Base-by-base conservation (phyloP, 2,888 invertebrate genomes). In the Athalia cordata region DNA sequence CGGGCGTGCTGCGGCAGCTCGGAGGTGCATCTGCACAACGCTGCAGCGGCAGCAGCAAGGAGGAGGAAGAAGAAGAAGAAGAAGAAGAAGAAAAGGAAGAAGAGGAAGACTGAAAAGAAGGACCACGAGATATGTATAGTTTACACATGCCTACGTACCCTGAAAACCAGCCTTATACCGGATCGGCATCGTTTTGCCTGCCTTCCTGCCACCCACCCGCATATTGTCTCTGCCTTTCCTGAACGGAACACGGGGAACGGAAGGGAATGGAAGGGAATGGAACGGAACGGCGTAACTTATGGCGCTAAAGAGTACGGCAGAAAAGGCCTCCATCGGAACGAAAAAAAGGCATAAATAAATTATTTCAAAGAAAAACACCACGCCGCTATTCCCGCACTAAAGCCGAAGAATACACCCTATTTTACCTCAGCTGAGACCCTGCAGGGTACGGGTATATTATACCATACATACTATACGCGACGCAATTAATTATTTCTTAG, bases 331-430 rank as follows among this genome's bases (percentile, higher is more conserved):
- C 29, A 29, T 29, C 29, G n/a, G 4, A 55, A n/a, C 55, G 8
- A n/a, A 55, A 55, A 55, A n/a, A 11, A 3, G 55, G 72, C 59
- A 45, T 59, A 59, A 72, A 72, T 72, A 72, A 72, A 59, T 57
- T 59, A 7, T 50, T 72, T 57, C 5, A 55, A 55, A 66, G 49
- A 13, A 50, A 57, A 13, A 49, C 13, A 3, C 6, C 6, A 50
- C 45, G 6, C 8, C 8, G 13, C 9, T 52, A 4, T 6, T 29
- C 29, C 13, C 5, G 29, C 47, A 8, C 47, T 15, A 8, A 29
- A 52, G 68, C 29, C 52, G 52, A 68, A 72, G 70, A 59, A 72
- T 72, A 59, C 45, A n/a, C 64, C 64, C 64, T 0, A n/a, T 13
- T 47, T 13, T 45, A 45, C n/a, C n/a, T 3, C 5, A 3, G 4